A percentile compares a stretch with the other conserved stretches of the same genome.
Conservation (phyloP, 1,140 invertebrate genomes). For the Eupristina koningsbergeri region DNA sequence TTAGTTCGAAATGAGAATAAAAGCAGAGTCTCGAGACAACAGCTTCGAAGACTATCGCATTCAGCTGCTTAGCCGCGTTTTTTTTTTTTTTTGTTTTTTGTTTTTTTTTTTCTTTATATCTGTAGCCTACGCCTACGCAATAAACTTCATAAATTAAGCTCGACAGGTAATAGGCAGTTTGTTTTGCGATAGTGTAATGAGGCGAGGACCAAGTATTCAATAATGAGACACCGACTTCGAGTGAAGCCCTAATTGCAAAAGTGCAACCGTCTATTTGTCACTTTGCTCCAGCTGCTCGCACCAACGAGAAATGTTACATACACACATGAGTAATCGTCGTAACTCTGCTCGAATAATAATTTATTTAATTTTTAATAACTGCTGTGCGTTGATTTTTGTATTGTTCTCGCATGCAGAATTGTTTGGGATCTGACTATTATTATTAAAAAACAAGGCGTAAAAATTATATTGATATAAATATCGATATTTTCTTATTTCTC, state of each 20-base stretch:
- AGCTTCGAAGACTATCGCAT: background rate
- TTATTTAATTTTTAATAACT: slow-evolving; percentile 4
- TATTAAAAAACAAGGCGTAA: background rate
- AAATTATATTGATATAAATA: background rate
- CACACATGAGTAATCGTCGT: background rate
- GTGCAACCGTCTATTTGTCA: slow-evolving; percentile 21
- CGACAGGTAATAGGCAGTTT: slow-evolving; percentile 29
- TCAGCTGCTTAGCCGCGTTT: background rate
- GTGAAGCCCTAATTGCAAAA: slow-evolving; percentile 13
- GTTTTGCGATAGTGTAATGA: slow-evolving; percentile 31
- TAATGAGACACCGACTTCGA: slow-evolving; percentile 16
- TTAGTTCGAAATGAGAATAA: background rate
- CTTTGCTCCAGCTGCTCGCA: background rate
- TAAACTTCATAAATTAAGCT: slow-evolving; percentile 21
- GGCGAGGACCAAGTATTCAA: slow-evolving; percentile 27
- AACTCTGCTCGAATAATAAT: background rate
- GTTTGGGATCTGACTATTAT: too few relatives aligned
- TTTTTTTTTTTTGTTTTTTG: too few relatives aligned
- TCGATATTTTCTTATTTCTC: too few relatives aligned
- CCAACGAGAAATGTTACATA: background rate
- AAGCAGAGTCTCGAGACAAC: background rate
- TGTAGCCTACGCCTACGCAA: background rate
- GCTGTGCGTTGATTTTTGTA: background rate
- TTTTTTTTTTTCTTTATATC: too few relatives aligned
- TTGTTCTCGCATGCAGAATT: background rate